A percentile compares a stretch with the other conserved stretches of the same genome.
phyloP scores from a whole-genome alignment of 2,113 vertebrate species.

The Albula glossodonta region DNA sequence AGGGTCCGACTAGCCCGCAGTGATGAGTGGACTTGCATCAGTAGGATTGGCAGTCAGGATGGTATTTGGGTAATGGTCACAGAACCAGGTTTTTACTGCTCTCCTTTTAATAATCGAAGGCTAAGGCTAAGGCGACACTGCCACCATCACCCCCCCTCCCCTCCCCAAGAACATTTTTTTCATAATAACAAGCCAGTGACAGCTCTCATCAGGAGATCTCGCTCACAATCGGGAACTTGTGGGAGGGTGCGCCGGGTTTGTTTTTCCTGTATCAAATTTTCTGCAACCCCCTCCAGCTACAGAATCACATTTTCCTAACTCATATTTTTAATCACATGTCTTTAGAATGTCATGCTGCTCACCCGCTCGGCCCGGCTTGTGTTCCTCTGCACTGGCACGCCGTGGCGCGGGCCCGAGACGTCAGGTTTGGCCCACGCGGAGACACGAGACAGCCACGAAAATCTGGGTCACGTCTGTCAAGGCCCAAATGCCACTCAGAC shows the following conservation, averaged over 20 bases:
- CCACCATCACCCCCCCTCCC: slow-evolving; percentile 23
- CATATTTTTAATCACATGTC: slow-evolving; percentile 46
- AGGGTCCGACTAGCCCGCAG: slow-evolving; percentile 61
- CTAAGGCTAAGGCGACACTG: slow-evolving; percentile 37
- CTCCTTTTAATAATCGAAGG: slow-evolving; percentile 69
- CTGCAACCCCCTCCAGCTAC: slow-evolving; percentile 38
- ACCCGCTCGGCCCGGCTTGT: slow-evolving; percentile 10
- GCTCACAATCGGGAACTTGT: slow-evolving; percentile 45
- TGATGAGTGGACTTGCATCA: slow-evolving; percentile 67
- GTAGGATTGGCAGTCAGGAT: slow-evolving; percentile 75
- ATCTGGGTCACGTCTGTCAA: slow-evolving; percentile 66
- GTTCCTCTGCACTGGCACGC: neutral
- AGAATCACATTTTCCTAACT: slow-evolving; percentile 52
- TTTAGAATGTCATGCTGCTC: slow-evolving; percentile 50
- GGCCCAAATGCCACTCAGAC: slow-evolving; percentile 63
- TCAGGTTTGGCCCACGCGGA: slow-evolving; percentile 43
- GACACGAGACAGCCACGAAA: slow-evolving; percentile 52
- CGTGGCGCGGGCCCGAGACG: slow-evolving; percentile 34
- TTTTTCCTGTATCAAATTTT: slow-evolving; percentile 57
- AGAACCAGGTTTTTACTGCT: slow-evolving; percentile 64
- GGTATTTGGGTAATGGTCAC: slow-evolving; percentile 64
- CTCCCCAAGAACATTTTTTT: slow-evolving; percentile 67
- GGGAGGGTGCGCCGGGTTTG: slow-evolving; percentile 56
- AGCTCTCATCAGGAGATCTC: slow-evolving; percentile 69
- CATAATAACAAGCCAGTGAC: slow-evolving; percentile 69